Conservation (phyloP, 2,888 invertebrate species). For the Heliconius cydno region DNA sequence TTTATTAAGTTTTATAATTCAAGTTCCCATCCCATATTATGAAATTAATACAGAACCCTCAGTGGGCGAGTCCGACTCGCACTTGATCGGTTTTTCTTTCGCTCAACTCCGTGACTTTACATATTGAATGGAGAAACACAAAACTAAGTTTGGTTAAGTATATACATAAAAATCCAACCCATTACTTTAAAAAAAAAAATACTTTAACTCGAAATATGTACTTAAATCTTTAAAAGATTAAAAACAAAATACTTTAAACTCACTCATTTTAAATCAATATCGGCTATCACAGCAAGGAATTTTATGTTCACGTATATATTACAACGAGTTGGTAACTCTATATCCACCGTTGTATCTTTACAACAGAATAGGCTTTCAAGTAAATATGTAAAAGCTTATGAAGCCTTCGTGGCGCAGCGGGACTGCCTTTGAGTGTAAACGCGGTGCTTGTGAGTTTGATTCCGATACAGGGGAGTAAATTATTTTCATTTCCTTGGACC, state of each 20-base stretch:
- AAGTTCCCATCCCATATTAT: no score
- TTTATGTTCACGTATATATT: constrained; percentile 5
- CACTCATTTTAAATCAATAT: neutral
- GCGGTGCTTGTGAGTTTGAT: neutral
- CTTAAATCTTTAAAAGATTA: neutral
- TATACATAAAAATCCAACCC: neutral
- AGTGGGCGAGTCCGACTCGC: no score
- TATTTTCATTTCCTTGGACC: neutral
- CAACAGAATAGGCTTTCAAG: neutral
- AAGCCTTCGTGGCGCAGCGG: neutral
- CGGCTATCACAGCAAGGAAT: neutral
- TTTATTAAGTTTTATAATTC: no score
- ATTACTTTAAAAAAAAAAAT: neutral
- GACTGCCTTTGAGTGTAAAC: no score
- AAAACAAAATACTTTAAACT: no score
- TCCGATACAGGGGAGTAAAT: neutral
- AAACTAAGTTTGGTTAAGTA: no score
- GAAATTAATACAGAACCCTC: no score
- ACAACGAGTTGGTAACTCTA: constrained; percentile 11
- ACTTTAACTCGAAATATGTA: neutral
- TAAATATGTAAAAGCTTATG: neutral
- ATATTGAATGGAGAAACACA: no score
- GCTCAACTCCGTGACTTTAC: no score
- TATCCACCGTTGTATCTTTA: neutral
- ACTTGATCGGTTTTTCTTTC: no score